A percentile compares a stretch with the other conserved stretches of the same genome.
Conservation (phyloP, 2,888 invertebrate species). For the Boloria euphrosyne region DNA sequence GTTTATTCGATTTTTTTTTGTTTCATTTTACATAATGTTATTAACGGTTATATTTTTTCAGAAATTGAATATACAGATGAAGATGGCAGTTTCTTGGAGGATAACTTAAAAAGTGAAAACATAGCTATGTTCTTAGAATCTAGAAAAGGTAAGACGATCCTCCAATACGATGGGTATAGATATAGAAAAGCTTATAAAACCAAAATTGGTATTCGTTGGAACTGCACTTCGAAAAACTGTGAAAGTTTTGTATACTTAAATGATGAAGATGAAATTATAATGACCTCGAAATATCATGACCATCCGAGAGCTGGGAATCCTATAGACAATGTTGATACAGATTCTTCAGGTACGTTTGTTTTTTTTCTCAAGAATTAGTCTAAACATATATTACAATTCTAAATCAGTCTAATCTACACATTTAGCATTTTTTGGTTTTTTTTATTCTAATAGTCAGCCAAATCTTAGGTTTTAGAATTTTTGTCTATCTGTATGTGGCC, state of each 20-base stretch:
- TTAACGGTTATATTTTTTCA: conserved; percentile 2
- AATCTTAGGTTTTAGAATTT: no score
- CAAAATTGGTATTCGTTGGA: conserved; percentile 62
- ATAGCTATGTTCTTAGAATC: conserved; percentile 59
- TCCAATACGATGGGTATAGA: conserved; percentile 60
- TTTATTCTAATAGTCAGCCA: no score
- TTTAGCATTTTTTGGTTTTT: no score
- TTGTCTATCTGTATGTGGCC: no score
- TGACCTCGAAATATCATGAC: conserved; percentile 53
- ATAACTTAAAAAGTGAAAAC: conserved; percentile 43
- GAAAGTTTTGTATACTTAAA: conserved; percentile 60
- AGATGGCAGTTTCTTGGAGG: conserved; percentile 33
- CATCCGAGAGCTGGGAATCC: conserved; percentile 14
- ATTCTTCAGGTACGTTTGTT: conserved; percentile 9
- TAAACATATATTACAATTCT: no score
- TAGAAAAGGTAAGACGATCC: conserved; percentile 55
- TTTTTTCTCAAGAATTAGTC: not conserved
- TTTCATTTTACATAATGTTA: no score
- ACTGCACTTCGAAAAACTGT: conserved; percentile 61
- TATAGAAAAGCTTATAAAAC: conserved; percentile 60
- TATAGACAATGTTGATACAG: conserved; percentile 11
- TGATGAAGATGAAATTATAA: conserved; percentile 60
- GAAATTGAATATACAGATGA: conserved; percentile 27
- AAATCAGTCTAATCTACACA: no score
- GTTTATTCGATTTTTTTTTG: no score